Evolutionary conservation across 2,113 vertebrate genomes (phyloP).

Genomic region (Lethenteron reissneri): DNA sequence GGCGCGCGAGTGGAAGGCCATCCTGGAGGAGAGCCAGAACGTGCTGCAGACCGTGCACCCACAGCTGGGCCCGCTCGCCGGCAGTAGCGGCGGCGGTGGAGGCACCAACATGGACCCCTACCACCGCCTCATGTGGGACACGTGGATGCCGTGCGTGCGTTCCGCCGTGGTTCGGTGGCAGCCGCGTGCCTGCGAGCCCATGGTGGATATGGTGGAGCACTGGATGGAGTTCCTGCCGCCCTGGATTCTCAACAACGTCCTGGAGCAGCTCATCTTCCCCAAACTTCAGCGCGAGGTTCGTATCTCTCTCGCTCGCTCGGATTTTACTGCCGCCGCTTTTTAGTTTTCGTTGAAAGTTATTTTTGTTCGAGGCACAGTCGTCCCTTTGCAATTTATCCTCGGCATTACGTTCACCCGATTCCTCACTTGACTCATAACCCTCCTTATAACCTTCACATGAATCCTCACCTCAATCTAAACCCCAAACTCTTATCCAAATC

Average conservation of each 20-base stretch:
- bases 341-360: too few relatives aligned
- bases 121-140: slow-evolving; percentile 86
- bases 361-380: too few relatives aligned
- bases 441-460: too few relatives aligned
- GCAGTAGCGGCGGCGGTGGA: slow-evolving; percentile 34
- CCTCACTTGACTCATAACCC: too few relatives aligned
- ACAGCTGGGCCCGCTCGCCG: not conserved
- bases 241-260: slow-evolving; percentile 68
- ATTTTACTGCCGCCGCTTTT: too few relatives aligned
- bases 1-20: slow-evolving; percentile 63
- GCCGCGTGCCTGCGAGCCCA: slow-evolving; percentile 53
- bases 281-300: slow-evolving; percentile 77
- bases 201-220: slow-evolving; percentile 80
- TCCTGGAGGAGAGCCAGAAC: slow-evolving; percentile 57
- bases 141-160: slow-evolving; percentile 68
- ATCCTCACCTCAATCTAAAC: too few relatives aligned
- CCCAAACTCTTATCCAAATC: too few relatives aligned
- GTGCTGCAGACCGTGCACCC: slow-evolving; percentile 18
- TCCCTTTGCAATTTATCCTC: too few relatives aligned
- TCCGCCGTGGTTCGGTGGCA: slow-evolving; percentile 53
- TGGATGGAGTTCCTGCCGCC: slow-evolving; percentile 57
- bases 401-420: too few relatives aligned
- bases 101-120: slow-evolving; percentile 57
- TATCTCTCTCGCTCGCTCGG: not conserved
- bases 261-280: slow-evolving; percentile 84